Percentiles rank a stretch among this genome's conserved stretches.
These are phyloP conservation scores for Helarctos malayanus DNA, from an alignment of 2,797 vertebrate genomes.

Conservation along the genomic window DNA sequence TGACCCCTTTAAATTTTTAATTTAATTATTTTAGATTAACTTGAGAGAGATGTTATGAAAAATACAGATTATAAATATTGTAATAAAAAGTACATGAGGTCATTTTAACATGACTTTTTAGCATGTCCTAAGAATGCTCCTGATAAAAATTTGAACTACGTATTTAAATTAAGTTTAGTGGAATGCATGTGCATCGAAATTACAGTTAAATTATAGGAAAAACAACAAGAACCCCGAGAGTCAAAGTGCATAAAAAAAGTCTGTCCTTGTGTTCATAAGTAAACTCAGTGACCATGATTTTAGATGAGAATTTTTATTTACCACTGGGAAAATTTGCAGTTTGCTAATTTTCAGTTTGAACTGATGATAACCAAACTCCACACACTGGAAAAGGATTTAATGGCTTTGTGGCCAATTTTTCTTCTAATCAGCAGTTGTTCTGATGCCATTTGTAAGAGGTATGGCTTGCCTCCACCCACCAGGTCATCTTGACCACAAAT, in stretches of 20 bases:
- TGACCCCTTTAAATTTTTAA: constrained; percentile 54
- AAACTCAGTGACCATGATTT: constrained; percentile 11
- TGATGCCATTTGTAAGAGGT: neutral
- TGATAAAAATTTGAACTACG: neutral
- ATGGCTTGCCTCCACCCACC: neutral
- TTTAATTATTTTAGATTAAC: constrained; percentile 31
- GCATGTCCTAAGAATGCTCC: constrained; percentile 4
- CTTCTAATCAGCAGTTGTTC: neutral
- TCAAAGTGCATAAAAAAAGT: constrained; percentile 1
- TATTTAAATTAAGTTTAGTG: constrained; percentile 8
- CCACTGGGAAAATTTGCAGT: neutral
- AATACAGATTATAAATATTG: neutral
- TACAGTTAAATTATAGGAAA: constrained; percentile 1
- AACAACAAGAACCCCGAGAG: neutral
- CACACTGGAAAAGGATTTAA: neutral
- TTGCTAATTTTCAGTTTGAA: constrained; percentile 39
- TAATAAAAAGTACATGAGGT: neutral
- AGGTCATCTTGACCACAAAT: neutral
- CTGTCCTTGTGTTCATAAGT: neutral
- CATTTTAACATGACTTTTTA: constrained; percentile 53
- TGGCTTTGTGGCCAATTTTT: neutral
- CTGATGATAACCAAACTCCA: neutral
- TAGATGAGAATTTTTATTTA: constrained; percentile 21
- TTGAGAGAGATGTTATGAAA: constrained; percentile 27
- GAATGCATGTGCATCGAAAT: neutral